These are phyloP conservation scores for Saccostrea glomerata DNA, from an alignment of 1,140 invertebrate genomes.

Conservation along the genomic window DNA sequence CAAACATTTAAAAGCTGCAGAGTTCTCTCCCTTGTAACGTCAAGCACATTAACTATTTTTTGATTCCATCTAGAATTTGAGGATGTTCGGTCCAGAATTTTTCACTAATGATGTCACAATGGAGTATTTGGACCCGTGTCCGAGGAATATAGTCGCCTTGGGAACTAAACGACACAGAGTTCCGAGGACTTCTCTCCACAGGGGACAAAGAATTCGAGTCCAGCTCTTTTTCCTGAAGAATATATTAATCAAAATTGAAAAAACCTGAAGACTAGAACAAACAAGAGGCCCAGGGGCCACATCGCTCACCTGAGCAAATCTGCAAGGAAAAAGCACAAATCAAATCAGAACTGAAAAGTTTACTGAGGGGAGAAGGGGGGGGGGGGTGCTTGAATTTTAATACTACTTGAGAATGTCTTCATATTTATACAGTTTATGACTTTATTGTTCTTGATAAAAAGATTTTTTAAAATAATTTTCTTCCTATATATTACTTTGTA, in stretches of 20 bases:
- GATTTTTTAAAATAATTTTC: no score
- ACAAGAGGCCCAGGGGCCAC: no score
- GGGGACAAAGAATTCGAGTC: conserved; percentile 31
- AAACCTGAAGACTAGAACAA: background rate
- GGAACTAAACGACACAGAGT: conserved; percentile 46
- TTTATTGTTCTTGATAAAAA: no score
- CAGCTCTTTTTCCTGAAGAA: conserved; percentile 7
- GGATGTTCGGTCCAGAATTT: conserved; percentile 90
- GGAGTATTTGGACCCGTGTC: conserved; percentile 66
- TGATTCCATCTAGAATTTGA: conserved; percentile 73
- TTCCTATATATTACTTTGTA: no score
- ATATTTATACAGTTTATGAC: no score
- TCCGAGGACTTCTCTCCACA: conserved; percentile 5
- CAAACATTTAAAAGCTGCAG: background rate
- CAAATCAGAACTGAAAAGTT: no score
- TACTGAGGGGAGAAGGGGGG: no score
- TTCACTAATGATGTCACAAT: conserved; percentile 89
- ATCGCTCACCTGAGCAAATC: no score
- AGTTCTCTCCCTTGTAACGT: background rate
- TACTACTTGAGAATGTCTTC: no score
- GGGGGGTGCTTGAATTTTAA: no score
- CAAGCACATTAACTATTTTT: background rate
- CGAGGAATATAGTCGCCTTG: conserved; percentile 45
- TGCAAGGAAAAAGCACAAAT: no score
- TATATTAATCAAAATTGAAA: background rate